Conservation (phyloP, 1,140 invertebrate species). For the Choristoneura fumiferana region DNA sequence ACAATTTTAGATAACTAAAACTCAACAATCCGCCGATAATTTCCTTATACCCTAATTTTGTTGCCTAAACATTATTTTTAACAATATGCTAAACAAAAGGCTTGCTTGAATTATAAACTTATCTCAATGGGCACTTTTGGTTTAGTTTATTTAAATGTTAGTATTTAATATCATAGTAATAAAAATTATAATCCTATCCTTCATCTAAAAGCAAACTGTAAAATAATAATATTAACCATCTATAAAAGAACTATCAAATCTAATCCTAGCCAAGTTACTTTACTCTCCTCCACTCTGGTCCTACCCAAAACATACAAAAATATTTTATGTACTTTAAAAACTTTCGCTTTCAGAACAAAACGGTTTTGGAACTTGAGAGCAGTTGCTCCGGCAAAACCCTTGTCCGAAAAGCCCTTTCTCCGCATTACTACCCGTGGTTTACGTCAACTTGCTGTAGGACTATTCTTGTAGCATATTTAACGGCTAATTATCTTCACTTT, state of each 20-base stretch:
- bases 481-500: slow-evolving; percentile 63
- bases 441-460: slow-evolving; percentile 55
- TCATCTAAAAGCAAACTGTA: slow-evolving; percentile 73
- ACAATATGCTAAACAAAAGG: slow-evolving; percentile 72
- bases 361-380: slow-evolving; percentile 16
- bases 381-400: slow-evolving; percentile 17
- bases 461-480: slow-evolving; percentile 67
- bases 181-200: slow-evolving; percentile 76
- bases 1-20: slow-evolving; percentile 77
- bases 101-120: slow-evolving; percentile 74
- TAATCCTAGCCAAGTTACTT: slow-evolving; percentile 72
- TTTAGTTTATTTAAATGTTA: slow-evolving; percentile 79
- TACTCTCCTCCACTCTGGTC: slow-evolving; percentile 55
- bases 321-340: slow-evolving; percentile 74
- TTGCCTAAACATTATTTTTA: slow-evolving; percentile 73
- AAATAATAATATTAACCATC: slow-evolving; percentile 74
- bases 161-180: slow-evolving; percentile 75
- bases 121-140: slow-evolving; percentile 80
- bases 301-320: slow-evolving; percentile 76
- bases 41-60: slow-evolving; percentile 75
- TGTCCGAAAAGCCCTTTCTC: slow-evolving; percentile 45
- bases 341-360: slow-evolving; percentile 54
- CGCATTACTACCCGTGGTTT: slow-evolving; percentile 39
- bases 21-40: slow-evolving; percentile 73
- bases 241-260: slow-evolving; percentile 76